Base-by-base conservation (phyloP, 2,888 invertebrate genomes). In the Actias luna region DNA sequence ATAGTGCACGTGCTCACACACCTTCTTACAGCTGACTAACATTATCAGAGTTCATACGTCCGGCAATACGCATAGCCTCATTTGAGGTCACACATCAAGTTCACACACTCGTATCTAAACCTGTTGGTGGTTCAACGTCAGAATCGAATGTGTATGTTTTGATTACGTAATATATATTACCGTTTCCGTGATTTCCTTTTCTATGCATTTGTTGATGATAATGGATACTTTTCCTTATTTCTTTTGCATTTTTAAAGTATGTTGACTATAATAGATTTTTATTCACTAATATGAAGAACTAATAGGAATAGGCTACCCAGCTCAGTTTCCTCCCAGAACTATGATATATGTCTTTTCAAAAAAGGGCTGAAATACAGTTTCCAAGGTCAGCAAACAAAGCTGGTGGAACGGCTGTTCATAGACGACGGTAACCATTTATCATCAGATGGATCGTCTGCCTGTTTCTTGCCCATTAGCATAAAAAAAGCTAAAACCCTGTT, bases 61-160 rank as follows among this genome's bases (percentile, higher is more conserved):
- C 75, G 76, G 75, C 77, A 77, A 76, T 76, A 72, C 70, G 69
- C 67, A 78, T 76, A 78, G 77, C 84, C 84, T 80, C 75, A 70
- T 64, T 70, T 75, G 84, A 89, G 89, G 89, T 89, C 89, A 89
- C 84, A 85, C 77, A 84, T 84, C 89, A 89, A 89, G 89, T 89
- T 89, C 89, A 88, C 77, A 79, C 80, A 80, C 85, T 80, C 78
- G 82, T 82, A 79, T 76, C 77, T 76, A 75, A 85, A 85, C 84
- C 83, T 74, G 83, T 82, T 79, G 66, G 69, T 79, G 67, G 69
- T 67, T 50, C 67, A 42, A 58, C 69, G 68, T 67, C 70, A 65
- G 68, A 63, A 65, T 73, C 75, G 76, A 74, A 71, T 73, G 72
- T 72, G 72, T 73, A 70, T 68, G n/a, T 29, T 22, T 69, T 74